Evolutionary conservation across 2,797 vertebrate species (phyloP).

Genomic region (Brachymystax lenok): DNA sequence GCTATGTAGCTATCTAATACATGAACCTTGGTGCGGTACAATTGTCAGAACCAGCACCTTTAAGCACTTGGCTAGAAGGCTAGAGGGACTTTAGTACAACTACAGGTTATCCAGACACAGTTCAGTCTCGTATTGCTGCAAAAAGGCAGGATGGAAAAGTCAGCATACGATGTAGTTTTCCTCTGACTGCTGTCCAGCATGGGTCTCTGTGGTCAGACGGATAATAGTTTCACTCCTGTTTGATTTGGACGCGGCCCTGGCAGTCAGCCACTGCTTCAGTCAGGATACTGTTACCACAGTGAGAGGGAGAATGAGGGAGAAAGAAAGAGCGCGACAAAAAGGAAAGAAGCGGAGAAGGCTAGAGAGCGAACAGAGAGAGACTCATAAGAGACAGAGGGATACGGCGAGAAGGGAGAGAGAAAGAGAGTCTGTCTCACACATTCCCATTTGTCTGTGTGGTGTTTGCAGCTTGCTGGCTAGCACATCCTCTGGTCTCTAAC

Average conservation of each 20-base stretch:
- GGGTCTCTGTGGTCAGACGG: background rate
- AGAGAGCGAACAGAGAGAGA: background rate
- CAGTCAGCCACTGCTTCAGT: background rate
- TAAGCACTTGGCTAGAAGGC: too few species aligned
- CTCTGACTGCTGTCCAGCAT: background rate
- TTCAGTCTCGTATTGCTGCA: background rate
- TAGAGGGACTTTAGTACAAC: too few species aligned
- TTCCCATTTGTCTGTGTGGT: background rate
- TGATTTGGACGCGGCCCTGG: background rate
- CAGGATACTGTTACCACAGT: background rate
- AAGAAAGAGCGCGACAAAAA: background rate
- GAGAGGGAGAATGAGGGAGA: background rate
- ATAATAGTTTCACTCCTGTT: background rate
- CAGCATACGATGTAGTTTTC: background rate
- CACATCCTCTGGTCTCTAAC: background rate
- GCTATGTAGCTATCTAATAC: background rate
- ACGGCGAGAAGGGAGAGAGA: too few species aligned
- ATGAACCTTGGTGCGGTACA: background rate
- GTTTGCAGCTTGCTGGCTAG: background rate
- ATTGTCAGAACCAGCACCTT: background rate
- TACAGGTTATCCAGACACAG: background rate
- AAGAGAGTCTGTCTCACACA: background rate
- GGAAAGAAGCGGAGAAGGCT: background rate
- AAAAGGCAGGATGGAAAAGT: background rate
- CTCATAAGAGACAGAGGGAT: background rate